A percentile compares a stretch with the other conserved stretches of the same genome.
These are phyloP conservation scores for Caracal caracal DNA, from an alignment of 2,113 vertebrate genomes.

Conservation along the genomic window DNA sequence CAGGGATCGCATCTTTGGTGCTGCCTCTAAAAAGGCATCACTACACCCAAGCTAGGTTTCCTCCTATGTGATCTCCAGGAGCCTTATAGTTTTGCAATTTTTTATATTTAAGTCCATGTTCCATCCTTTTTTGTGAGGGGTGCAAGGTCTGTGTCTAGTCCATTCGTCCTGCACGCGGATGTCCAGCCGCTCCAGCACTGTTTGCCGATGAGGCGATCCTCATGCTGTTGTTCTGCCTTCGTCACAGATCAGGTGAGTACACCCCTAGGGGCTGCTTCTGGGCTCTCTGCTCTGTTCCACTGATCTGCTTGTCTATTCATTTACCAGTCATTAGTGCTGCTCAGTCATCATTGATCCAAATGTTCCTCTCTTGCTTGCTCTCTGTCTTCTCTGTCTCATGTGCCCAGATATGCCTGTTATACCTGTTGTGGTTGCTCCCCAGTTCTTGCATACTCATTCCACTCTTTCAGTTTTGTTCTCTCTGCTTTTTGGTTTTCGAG, in stretches of 20 bases:
- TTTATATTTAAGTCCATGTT: not conserved
- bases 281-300: not conserved
- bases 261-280: not conserved
- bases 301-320: not conserved
- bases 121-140: not conserved
- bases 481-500: not conserved
- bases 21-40: not conserved
- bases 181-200: rapidly evolving
- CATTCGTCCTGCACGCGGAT: not conserved
- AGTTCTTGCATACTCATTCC: not conserved
- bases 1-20: not conserved
- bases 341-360: not conserved
- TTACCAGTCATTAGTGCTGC: not conserved
- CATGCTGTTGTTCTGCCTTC: not conserved
- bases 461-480: not conserved
- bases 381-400: not conserved
- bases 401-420: not conserved
- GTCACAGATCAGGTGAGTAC: not conserved
- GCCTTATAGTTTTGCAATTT: not conserved
- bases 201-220: not conserved
- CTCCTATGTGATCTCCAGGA: not conserved
- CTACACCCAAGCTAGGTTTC: not conserved
- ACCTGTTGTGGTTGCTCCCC: not conserved
- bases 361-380: not conserved
- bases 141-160: not conserved